Base-by-base conservation (phyloP, 2,113 vertebrate species). In the Orthonyx spaldingii region DNA sequence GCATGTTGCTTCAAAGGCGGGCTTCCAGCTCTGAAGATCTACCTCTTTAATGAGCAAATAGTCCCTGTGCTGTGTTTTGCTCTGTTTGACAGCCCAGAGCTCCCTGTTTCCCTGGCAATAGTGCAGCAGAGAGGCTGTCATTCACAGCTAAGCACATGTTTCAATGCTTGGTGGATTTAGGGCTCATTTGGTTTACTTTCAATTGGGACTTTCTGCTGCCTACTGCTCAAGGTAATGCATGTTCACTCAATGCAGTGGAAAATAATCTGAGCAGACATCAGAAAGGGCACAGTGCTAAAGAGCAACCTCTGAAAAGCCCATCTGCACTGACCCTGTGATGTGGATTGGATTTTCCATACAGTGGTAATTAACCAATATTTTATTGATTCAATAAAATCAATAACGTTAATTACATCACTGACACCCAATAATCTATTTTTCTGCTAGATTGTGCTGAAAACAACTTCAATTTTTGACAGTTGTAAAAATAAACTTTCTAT, bases 231-330 rank as follows among this genome's bases (percentile, higher is more conserved):
- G 85, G 46, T 39, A 56, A 53, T 21, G n/a, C 68, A 32, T 1
- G 0, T n/a, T 55, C 50, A 23, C n/a, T 53, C 23, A 75, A 2
- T 32, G n/a, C 0, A 2, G 39, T 35, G 1, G 0, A 61, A 89
- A 85, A 91, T 23, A 90, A 64, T 20, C 65, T n/a, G 22, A 52
- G 59, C 46, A 90, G 39, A 15, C 39, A 71, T 53, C 14, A 28
- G n/a, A 47, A 85, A 72, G 28, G 14, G 21, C 28, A 57, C 19
- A 75, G 5, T 0, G 3, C 30, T 68, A 20, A 82, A 57, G 50
- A 85, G 35, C 7, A 28, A n/a, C 17, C 66, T 64, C 70, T 79
- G n/a, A 49, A 44, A 82, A 80, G 19, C n/a, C 64, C 30, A 30
- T 50, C 35, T 82, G 74, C 49, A 64, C 13, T n/a, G 17, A 74